Evolutionary conservation across 1,140 invertebrate genomes (phyloP), one percentile per base, ranked within the genome.

Genomic region (Drosophila micromelanica): DNA sequence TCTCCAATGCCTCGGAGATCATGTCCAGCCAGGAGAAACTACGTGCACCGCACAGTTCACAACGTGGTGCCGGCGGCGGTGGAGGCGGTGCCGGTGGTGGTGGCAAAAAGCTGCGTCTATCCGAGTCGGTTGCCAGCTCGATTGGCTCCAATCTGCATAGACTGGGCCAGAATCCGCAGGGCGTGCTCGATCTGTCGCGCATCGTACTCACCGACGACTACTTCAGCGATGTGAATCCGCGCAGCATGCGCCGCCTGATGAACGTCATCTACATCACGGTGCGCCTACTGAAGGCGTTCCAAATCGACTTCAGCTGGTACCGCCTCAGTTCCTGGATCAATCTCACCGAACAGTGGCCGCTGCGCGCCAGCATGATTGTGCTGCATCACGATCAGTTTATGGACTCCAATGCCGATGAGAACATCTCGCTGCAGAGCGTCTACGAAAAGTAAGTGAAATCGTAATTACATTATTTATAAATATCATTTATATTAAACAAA

Each of bases 281-380:
- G 60, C 96, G 98, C 45, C 94, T 99, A 65, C 93, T 99, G 69
- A 98, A 99, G 94, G 97, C 98, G 81, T 99, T 99, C 94, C 98
- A 99, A 93, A 98, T 99, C 72, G 98, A 99, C 91, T 99, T 99
- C 92, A 99, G 98, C 92, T 99, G 98, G 98, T 98, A 99, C 92
- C 96, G 98, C 76, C 93, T 99, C 72, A 97, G 98, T 54, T 97
- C 97, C 55, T 99, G 98, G 98, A 97, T 99, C 49, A 99, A 99
- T 92, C 96, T 99, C 35, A 99, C 98, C 0, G 99, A 99, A 92
- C 98, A 99, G 92, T 99, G 98, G 98, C 98, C 98, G 0, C 98
- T 98, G 92, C 94, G 98, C 61, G 97, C 98, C 9, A 99, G 98
- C 12, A 99, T 98, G 98, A 96, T 99, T 73, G 98, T 99, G 61